Percentiles rank a stretch among this genome's conserved stretches.
Conservation (phyloP, 2,797 vertebrate genomes). For the Pseudocheirus occidentalis region DNA sequence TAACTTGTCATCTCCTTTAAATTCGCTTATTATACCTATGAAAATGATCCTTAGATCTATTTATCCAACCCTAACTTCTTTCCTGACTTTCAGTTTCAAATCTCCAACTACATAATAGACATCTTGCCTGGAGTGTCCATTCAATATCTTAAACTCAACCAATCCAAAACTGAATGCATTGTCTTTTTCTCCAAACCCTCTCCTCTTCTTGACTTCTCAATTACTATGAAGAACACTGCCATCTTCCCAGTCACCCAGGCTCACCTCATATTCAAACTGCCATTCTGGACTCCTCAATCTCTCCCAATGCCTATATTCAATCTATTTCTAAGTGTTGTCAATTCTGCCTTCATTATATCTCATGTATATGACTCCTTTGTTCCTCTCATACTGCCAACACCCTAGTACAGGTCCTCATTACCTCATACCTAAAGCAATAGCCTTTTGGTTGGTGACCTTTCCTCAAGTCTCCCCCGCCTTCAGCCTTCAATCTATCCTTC, state of each 20-base stretch:
- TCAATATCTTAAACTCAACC: too few species aligned
- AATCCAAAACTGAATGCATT: too few species aligned
- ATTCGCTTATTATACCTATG: too few species aligned
- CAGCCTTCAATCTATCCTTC: neutral
- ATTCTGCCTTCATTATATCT: neutral
- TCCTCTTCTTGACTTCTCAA: too few species aligned
- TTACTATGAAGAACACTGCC: neutral
- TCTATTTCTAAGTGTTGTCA: neutral
- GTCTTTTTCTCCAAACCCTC: too few species aligned
- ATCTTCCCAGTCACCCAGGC: neutral
- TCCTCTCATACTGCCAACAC: neutral
- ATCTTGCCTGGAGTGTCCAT: too few species aligned
- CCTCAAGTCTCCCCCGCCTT: neutral
- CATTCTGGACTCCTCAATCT: neutral
- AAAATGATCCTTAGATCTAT: too few species aligned
- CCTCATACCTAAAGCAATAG: neutral
- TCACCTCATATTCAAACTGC: neutral
- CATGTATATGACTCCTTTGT: neutral
- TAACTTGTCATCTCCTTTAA: too few species aligned
- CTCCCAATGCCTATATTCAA: neutral
- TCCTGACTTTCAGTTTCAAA: too few species aligned
- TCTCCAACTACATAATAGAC: too few species aligned
- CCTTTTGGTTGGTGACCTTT: neutral
- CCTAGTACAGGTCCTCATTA: neutral
- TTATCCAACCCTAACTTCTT: too few species aligned